phyloP scores from a whole-genome alignment of 30 jellyfish, hydroid and myxozoan species.

The Mastigias papua region DNA sequence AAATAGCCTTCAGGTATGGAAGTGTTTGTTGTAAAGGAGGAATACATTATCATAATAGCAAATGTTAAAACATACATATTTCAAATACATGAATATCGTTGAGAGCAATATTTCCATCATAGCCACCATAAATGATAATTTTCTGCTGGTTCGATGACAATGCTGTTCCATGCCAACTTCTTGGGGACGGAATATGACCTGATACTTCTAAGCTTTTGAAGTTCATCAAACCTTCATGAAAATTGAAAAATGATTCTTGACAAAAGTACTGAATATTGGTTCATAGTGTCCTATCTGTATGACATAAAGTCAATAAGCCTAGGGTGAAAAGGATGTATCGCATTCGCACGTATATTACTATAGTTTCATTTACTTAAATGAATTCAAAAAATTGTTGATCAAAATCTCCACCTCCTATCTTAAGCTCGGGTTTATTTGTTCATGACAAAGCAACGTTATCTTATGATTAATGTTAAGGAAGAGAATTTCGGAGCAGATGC shows the following conservation, averaged over 20 bases:
- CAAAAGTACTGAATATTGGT: not conserved
- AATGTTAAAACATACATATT: slow-evolving; percentile 38
- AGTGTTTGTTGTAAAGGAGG: not conserved
- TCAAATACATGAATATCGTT: slow-evolving; percentile 56
- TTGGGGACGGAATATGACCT: slow-evolving; percentile 80
- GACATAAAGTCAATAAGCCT: too few species aligned
- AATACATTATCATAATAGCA: not conserved
- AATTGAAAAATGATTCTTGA: not conserved
- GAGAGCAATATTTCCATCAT: slow-evolving; percentile 77
- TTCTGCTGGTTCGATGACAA: slow-evolving; percentile 40
- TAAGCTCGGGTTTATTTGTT: too few species aligned
- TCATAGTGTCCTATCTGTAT: not conserved
- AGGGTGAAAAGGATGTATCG: too few species aligned
- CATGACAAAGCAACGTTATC: too few species aligned
- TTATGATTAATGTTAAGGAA: too few species aligned
- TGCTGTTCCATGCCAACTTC: slow-evolving; percentile 92
- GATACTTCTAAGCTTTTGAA: slow-evolving; percentile 35
- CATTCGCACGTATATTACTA: too few species aligned
- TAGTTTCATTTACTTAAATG: too few species aligned
- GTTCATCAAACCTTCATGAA: slow-evolving; percentile 70
- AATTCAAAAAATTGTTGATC: too few species aligned
- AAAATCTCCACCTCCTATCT: too few species aligned
- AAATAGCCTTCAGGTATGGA: too few species aligned
- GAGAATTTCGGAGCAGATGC: too few species aligned
- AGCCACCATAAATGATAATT: slow-evolving; percentile 80